Evolutionary conservation across 2,113 vertebrate species (phyloP).

Genomic region (Oreotrochilus melanogaster): DNA sequence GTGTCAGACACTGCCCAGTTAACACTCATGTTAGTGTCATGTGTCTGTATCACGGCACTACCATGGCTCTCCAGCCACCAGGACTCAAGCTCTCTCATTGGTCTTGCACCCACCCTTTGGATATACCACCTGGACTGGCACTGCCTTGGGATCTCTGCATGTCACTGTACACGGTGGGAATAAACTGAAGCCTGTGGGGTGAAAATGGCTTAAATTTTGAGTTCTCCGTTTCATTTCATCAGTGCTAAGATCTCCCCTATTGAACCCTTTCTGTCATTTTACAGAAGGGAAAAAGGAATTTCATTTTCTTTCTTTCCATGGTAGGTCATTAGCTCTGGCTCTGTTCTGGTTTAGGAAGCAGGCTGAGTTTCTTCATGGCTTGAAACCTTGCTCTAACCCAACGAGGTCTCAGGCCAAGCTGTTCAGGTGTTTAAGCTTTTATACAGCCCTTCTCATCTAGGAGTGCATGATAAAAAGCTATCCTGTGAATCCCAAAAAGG

Average conservation of each 20-base stretch:
- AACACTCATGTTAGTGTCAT: neutral
- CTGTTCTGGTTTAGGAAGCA: neutral
- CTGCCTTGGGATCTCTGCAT: neutral
- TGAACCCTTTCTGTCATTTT: neutral
- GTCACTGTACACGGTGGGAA: neutral
- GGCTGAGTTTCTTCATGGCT: neutral
- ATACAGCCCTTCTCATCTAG: neutral
- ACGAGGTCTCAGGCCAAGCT: neutral
- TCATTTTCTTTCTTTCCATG: neutral
- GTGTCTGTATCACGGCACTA: fast-evolving
- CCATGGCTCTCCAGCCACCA: neutral
- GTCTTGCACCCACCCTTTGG: no score
- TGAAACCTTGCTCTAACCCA: neutral
- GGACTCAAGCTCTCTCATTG: neutral
- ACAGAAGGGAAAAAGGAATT: neutral
- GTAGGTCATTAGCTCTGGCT: neutral
- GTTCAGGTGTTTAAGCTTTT: neutral
- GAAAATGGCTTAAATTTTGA: neutral
- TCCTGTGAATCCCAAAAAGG: neutral
- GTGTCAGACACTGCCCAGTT: neutral
- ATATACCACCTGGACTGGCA: neutral
- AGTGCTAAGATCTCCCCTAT: neutral
- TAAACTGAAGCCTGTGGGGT: neutral
- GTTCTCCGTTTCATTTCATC: neutral
- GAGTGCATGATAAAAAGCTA: neutral